Conservation (phyloP, 2,888 invertebrate species). For the Rhamphomyia laevipes region DNA sequence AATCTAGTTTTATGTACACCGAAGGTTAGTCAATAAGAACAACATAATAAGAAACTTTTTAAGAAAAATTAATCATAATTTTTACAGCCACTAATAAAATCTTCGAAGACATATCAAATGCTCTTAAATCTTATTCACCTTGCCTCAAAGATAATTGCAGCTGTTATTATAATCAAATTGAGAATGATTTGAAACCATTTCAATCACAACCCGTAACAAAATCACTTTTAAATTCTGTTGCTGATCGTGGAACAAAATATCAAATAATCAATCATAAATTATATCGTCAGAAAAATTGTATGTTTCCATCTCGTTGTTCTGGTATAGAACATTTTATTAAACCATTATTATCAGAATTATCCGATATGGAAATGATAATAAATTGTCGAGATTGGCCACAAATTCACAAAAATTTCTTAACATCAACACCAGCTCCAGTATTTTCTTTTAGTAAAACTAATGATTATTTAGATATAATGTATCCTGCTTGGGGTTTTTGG, state of each 20-base stretch:
- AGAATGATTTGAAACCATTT: conserved; percentile 58
- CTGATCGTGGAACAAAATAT: conserved; percentile 57
- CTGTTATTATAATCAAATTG: conserved; percentile 52
- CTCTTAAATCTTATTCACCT: conserved; percentile 41
- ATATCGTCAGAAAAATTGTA: conserved; percentile 72
- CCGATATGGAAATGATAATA: conserved; percentile 74
- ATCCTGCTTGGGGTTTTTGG: conserved; percentile 97
- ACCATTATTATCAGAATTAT: conserved; percentile 53
- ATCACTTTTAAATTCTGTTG: conserved; percentile 48
- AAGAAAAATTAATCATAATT: background rate
- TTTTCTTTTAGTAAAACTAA: conserved; percentile 87
- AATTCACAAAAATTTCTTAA: conserved; percentile 47
- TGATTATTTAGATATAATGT: conserved; percentile 82
- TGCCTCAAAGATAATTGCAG: conserved; percentile 49
- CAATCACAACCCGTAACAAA: conserved; percentile 53
- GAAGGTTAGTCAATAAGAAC: background rate
- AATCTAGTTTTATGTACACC: background rate
- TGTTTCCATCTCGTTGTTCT: conserved; percentile 84
- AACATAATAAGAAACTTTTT: background rate
- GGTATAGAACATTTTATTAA: conserved; percentile 83
- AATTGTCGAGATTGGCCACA: conserved; percentile 94
- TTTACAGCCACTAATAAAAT: conserved; percentile 24
- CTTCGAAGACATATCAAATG: conserved; percentile 39
- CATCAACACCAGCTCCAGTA: conserved; percentile 57
- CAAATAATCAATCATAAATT: conserved; percentile 71